Conservation (phyloP, 2,113 vertebrate species). For the Cebidichthys violaceus region DNA sequence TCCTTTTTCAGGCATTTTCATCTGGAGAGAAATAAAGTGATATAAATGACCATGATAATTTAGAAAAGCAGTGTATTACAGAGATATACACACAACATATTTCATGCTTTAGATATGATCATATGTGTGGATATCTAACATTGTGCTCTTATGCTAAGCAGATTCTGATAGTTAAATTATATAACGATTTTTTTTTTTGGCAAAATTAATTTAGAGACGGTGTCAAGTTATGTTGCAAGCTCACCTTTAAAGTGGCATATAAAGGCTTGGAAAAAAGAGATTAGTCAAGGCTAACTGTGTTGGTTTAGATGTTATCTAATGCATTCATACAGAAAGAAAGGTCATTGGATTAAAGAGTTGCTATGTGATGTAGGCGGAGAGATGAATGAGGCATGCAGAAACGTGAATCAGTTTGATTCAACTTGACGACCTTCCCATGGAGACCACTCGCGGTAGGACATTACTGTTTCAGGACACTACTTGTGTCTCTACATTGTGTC, state of each 20-base stretch:
- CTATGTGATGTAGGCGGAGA: constrained; percentile 30
- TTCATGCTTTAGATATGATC: not conserved
- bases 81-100: not conserved
- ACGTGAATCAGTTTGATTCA: constrained; percentile 54
- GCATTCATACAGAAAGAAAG: constrained; percentile 52
- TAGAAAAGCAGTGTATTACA: constrained; percentile 17
- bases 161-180: constrained; percentile 13
- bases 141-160: constrained; percentile 15
- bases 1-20: constrained; percentile 38
- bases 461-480: constrained; percentile 64
- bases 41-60: constrained; percentile 37
- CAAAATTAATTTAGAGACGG: too few relatives aligned
- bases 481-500: too few relatives aligned
- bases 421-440: constrained; percentile 54
- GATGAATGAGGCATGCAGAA: constrained; percentile 68
- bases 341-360: constrained; percentile 58
- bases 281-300: constrained; percentile 27
- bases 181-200: too few relatives aligned
- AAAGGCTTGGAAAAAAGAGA: constrained; percentile 3
- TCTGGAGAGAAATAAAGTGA: constrained; percentile 33
- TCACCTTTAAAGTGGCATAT: constrained; percentile 3
- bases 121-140: constrained; percentile 17
- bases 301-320: constrained; percentile 33
- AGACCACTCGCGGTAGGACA: constrained; percentile 51
- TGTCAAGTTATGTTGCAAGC: too few relatives aligned